Evolutionary conservation across 2,113 vertebrate genomes (phyloP).

Genomic region (Myodes glareolus): DNA sequence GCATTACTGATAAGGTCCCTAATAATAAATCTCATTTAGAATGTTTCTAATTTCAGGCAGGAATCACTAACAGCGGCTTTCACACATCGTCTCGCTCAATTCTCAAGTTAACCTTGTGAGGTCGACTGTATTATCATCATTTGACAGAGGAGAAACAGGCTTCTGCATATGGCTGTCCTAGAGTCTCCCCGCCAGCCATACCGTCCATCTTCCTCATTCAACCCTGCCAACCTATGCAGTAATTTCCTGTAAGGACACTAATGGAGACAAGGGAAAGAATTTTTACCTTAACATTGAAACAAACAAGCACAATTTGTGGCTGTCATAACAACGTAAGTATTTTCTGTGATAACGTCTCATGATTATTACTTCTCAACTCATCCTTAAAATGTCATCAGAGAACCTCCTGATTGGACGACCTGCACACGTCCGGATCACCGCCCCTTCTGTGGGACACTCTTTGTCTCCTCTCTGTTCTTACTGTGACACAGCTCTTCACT

Average conservation of each 20-base stretch:
- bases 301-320: neutral
- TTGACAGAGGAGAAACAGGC: neutral
- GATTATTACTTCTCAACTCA: neutral
- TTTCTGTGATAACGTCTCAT: neutral
- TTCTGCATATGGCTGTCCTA: neutral
- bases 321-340: neutral
- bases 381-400: slow-evolving; percentile 3
- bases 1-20: neutral
- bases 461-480: neutral
- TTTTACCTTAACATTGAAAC: neutral
- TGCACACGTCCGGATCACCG: neutral
- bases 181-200: neutral
- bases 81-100: neutral
- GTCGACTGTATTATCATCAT: neutral
- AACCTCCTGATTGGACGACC: neutral
- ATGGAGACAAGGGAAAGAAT: neutral
- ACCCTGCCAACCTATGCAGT: neutral
- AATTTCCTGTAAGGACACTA: neutral
- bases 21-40: neutral
- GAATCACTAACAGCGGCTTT: neutral
- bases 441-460: neutral
- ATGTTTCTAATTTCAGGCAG: neutral
- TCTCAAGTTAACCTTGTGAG: neutral
- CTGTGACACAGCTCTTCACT: neutral
- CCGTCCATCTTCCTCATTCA: neutral